phyloP scores from a whole-genome alignment of 2,888 invertebrate species.

The Idaea straminata region DNA sequence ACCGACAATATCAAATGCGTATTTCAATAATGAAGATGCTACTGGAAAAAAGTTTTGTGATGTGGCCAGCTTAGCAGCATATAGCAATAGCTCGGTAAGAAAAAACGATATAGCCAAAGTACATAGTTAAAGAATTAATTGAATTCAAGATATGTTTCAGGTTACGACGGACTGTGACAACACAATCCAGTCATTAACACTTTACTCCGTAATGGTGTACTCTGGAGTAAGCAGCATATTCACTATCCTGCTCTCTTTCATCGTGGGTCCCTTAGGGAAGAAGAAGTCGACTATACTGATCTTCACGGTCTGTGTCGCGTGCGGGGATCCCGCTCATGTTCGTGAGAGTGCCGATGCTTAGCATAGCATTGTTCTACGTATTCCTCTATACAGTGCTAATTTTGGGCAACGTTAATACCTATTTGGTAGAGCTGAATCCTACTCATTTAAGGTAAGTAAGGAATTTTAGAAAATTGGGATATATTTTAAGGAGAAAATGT shows the following conservation, averaged over 20 bases:
- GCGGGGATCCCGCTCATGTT: constrained; percentile 54
- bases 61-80: constrained; percentile 50
- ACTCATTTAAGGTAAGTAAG: constrained; percentile 57
- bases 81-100: constrained; percentile 38
- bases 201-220: constrained; percentile 62
- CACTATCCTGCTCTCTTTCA: constrained; percentile 51
- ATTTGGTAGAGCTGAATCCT: constrained; percentile 65
- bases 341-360: constrained; percentile 50
- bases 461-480: neutral
- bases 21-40: constrained; percentile 50
- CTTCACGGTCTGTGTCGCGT: constrained; percentile 40
- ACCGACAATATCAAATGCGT: constrained; percentile 63
- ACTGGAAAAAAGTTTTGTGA: constrained; percentile 56
- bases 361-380: constrained; percentile 55
- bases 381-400: constrained; percentile 60
- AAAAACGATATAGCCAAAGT: neutral
- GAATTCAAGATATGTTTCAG: constrained; percentile 32
- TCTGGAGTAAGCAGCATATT: constrained; percentile 46
- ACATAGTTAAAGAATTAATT: neutral
- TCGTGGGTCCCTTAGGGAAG: constrained; percentile 55
- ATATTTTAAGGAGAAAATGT: neutral
- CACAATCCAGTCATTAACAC: constrained; percentile 48
- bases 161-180: constrained; percentile 47
- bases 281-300: constrained; percentile 49
- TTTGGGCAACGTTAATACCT: constrained; percentile 62